Evolutionary conservation across 2,113 vertebrate species (phyloP).

Genomic region (Psittacula cyanocephala): DNA sequence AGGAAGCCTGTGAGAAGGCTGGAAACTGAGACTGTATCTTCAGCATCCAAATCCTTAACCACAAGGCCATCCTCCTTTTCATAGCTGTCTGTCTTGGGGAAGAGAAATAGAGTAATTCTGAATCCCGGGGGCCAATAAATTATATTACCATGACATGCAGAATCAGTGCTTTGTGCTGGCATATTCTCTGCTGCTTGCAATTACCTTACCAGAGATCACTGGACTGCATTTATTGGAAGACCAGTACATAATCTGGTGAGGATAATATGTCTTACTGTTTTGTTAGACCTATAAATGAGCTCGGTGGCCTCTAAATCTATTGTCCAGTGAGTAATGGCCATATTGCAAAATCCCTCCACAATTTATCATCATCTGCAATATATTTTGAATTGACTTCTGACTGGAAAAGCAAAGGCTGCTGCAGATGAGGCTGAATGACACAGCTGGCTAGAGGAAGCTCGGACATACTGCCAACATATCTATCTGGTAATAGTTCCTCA

Average conservation of each 20-base stretch:
- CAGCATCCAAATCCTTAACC: slow-evolving; percentile 62
- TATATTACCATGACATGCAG: background rate
- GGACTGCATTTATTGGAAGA: background rate
- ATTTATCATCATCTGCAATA: slow-evolving; percentile 4
- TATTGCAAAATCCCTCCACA: background rate
- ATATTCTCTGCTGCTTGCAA: background rate
- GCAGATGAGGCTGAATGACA: background rate
- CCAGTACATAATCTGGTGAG: background rate
- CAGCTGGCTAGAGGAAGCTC: background rate
- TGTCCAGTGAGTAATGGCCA: background rate
- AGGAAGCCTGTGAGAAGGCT: slow-evolving; percentile 52
- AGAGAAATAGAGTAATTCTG: slow-evolving; percentile 55
- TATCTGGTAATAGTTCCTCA: background rate
- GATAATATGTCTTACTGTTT: slow-evolving; percentile 15
- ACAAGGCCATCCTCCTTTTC: slow-evolving; percentile 58
- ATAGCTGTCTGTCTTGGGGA: slow-evolving; percentile 14
- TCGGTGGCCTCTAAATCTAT: slow-evolving; percentile 16
- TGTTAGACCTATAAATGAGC: background rate
- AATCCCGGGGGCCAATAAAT: slow-evolving; percentile 26
- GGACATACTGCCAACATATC: background rate
- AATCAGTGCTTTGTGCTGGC: slow-evolving; percentile 11
- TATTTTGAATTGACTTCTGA: background rate
- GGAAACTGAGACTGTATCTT: slow-evolving; percentile 16
- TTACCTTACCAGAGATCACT: slow-evolving; percentile 19
- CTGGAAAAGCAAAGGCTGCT: slow-evolving; percentile 11